These are phyloP conservation scores for Bombyx mori DNA, from an alignment of 1,140 invertebrate species.

Conservation along the genomic window ASM3026992v2 NC_085114.1:7157501-7158000, in stretches of 20 bases:
- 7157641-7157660: conserved; percentile 40
- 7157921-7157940: no score
- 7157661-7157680: conserved; percentile 45
- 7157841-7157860: no score
- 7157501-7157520: conserved; percentile 5
- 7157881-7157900: no score
- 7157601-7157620: conserved; percentile 41
- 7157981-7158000: no score
- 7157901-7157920: no score
- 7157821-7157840: no score
- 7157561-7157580: conserved; percentile 60
- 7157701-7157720: conserved; percentile 92
- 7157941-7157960: no score
- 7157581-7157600: conserved; percentile 48
- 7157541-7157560: conserved; percentile 54
- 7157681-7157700: conserved; percentile 83
- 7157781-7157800: no score
- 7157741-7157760: neutral
- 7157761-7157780: no score
- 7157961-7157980: no score
- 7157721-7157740: conserved; percentile 86
- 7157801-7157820: no score
- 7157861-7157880: no score
- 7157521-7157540: conserved; percentile 56
- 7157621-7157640: conserved; percentile 60